Evolutionary conservation across 2,888 invertebrate species (phyloP).

Genomic region (Mesodorylaimus sp.): DNA sequence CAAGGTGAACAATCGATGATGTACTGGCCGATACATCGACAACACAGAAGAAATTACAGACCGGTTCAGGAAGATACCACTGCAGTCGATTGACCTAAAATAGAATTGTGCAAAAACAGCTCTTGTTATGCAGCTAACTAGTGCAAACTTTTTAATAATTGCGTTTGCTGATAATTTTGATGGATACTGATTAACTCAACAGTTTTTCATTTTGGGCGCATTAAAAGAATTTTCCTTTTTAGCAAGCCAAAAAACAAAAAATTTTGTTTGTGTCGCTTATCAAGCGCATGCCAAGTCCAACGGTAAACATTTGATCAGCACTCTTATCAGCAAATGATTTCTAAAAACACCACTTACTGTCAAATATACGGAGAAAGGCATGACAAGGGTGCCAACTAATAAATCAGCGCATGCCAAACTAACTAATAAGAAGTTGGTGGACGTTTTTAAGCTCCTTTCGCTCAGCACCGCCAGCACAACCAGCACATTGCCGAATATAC

Average conservation of each 20-base stretch:
- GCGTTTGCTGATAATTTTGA: too few species aligned
- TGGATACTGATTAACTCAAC: too few species aligned
- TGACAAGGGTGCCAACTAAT: slow-evolving; percentile 5
- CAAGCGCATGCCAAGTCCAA: too few species aligned
- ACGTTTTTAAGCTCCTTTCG: slow-evolving; percentile 5
- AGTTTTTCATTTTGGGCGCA: too few species aligned
- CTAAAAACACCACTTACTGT: slow-evolving; percentile 1
- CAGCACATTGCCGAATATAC: slow-evolving; percentile 8
- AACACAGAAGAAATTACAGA: slow-evolving; percentile 26
- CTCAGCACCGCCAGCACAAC: slow-evolving; percentile 3
- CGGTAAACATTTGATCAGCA: too few species aligned
- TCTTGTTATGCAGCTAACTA: too few species aligned
- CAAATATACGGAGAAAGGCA: slow-evolving; percentile 9
- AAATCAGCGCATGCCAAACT: slow-evolving; percentile 9
- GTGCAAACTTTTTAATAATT: too few species aligned
- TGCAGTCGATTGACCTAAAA: slow-evolving; percentile 25
- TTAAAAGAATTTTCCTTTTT: too few species aligned
- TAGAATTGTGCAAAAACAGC: too few species aligned
- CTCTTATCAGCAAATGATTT: too few species aligned
- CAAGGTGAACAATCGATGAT: slow-evolving; percentile 28
- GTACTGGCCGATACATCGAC: slow-evolving; percentile 27
- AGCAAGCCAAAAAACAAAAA: too few species aligned
- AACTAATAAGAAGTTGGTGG: slow-evolving; percentile 9
- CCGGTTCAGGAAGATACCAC: slow-evolving; percentile 24
- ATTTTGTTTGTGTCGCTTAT: too few species aligned